Evolutionary conservation across 2,888 invertebrate species (phyloP).

Genomic region (Synergus laeviventris): DNA sequence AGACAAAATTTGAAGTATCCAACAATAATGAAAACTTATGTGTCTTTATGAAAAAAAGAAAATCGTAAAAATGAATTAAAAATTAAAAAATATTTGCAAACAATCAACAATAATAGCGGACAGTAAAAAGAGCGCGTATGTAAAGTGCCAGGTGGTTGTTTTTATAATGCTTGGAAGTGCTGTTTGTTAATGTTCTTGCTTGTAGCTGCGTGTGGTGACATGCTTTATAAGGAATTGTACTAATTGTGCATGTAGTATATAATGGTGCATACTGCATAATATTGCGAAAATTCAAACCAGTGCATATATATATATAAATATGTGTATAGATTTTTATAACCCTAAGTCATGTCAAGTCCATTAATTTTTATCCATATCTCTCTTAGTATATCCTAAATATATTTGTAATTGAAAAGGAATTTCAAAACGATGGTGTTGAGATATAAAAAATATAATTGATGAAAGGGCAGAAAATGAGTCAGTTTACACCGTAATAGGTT

Average conservation of each 20-base stretch:
- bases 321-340: not conserved
- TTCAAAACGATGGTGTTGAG: not conserved
- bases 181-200: constrained; percentile 35
- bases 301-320: constrained; percentile 10
- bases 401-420: not conserved
- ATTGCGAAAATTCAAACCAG: constrained; percentile 28
- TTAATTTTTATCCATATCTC: not conserved
- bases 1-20: not conserved
- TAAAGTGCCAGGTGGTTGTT: constrained; percentile 27
- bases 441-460: not conserved
- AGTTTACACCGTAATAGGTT: no score
- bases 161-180: constrained; percentile 26
- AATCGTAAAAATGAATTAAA: constrained; percentile 15
- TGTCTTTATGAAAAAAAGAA: not conserved
- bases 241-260: constrained; percentile 19
- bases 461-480: not conserved
- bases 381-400: not conserved
- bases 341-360: not conserved
- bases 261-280: constrained; percentile 21
- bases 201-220: constrained; percentile 38
- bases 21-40: constrained; percentile 31
- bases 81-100: constrained; percentile 43
- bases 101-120: constrained; percentile 52
- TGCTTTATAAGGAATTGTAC: constrained; percentile 18
- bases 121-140: constrained; percentile 54